Evolutionary conservation across 2,113 vertebrate species (phyloP).

Genomic region (Oncorhynchus tshawytscha): DNA sequence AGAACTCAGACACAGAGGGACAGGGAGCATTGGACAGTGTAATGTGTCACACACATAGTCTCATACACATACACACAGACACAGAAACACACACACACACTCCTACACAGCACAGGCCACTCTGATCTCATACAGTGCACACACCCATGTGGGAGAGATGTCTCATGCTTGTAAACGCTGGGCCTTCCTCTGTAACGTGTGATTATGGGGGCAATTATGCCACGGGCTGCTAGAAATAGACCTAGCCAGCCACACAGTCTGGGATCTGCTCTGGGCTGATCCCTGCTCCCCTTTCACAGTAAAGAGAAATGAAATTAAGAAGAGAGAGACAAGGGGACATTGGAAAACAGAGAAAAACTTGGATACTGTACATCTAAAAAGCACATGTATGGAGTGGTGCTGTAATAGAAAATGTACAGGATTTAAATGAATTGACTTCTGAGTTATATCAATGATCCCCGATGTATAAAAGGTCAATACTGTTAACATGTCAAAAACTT

Average conservation of each 20-base stretch:
- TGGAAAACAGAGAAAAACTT: conserved; percentile 7
- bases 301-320: conserved; percentile 54
- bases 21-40: not conserved
- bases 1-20: not conserved
- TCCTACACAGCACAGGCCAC: conserved; percentile 40
- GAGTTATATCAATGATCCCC: not conserved
- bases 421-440: not conserved
- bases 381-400: not conserved
- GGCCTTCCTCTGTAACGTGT: conserved; percentile 66
- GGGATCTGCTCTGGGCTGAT: conserved; percentile 25
- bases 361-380: not conserved
- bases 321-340: conserved; percentile 13
- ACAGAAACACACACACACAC: not conserved
- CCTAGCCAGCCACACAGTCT: conserved; percentile 67
- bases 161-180: conserved; percentile 60
- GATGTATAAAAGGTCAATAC: not conserved
- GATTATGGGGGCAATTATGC: conserved; percentile 73
- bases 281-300: conserved; percentile 65
- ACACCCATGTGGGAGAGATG: conserved; percentile 60
- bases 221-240: conserved; percentile 76
- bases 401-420: not conserved
- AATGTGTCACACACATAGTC: not conserved
- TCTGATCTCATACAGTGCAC: conserved; percentile 45
- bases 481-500: conserved; percentile 3
- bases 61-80: not conserved